Percentiles rank a stretch among this genome's conserved stretches.
Evolutionary conservation across 1,140 invertebrate species (phyloP).

Genomic region (Heliothis virescens): DNA sequence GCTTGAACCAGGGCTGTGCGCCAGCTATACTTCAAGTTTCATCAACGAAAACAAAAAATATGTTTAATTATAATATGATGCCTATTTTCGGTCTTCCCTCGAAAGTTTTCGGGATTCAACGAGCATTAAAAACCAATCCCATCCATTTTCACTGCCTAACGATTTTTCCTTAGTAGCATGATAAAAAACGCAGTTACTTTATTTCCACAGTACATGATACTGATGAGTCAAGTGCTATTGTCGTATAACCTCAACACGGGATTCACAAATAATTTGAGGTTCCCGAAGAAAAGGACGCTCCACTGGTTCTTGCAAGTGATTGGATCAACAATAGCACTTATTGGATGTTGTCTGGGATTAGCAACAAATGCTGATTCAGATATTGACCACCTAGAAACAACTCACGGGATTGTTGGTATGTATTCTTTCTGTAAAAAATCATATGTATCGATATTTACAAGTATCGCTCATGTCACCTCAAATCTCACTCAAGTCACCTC

Average conservation of each 20-base stretch:
- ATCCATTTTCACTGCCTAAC: too few species aligned
- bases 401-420: constrained; percentile 64
- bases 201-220: constrained; percentile 61
- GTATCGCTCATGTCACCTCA: too few species aligned
- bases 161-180: too few species aligned
- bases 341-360: constrained; percentile 58
- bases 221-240: constrained; percentile 60
- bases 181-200: background rate
- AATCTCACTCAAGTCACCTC: too few species aligned
- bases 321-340: constrained; percentile 54
- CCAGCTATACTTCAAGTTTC: too few species aligned
- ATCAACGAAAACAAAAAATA: too few species aligned
- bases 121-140: too few species aligned
- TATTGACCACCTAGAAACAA: constrained; percentile 38
- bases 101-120: too few species aligned
- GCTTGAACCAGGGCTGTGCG: too few species aligned
- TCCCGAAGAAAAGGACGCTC: constrained; percentile 51
- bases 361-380: background rate
- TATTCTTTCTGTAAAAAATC: constrained; percentile 1
- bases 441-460: too few species aligned
- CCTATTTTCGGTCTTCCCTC: too few species aligned
- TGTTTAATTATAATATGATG: too few species aligned
- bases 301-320: constrained; percentile 58
- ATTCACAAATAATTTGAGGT: constrained; percentile 51
- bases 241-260: constrained; percentile 53